Evolutionary conservation across 1,140 invertebrate species (phyloP).

Genomic region (Drosophila malerkotliana): DNA sequence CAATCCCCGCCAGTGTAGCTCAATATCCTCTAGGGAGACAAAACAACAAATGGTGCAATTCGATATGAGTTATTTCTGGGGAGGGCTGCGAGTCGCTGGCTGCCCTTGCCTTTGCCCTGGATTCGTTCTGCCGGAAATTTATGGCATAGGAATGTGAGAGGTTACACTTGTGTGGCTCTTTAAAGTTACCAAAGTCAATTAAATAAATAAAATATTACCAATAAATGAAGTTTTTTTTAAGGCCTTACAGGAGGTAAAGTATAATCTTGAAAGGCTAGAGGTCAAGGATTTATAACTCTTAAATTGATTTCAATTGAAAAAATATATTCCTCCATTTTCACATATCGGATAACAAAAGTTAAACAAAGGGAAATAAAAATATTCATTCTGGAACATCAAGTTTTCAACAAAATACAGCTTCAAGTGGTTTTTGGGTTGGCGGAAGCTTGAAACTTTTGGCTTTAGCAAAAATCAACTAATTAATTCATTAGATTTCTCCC

Average conservation of each 20-base stretch:
- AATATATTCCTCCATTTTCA: not conserved
- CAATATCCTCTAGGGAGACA: conserved; percentile 64
- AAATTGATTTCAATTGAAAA: not conserved
- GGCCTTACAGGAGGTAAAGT: too few relatives aligned
- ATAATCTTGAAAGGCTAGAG: too few relatives aligned
- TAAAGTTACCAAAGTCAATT: conserved; percentile 49
- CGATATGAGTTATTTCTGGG: conserved; percentile 62
- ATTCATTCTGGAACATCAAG: conserved; percentile 28
- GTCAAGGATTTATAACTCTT: too few relatives aligned
- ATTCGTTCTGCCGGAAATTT: conserved; percentile 27
- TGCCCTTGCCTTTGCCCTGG: conserved; percentile 30
- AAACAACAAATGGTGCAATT: conserved; percentile 78
- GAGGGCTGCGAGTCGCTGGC: conserved; percentile 42
- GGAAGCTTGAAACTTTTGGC: conserved; percentile 25
- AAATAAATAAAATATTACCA: conserved; percentile 33
- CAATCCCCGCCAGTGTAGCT: conserved; percentile 49
- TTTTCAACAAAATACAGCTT: conserved; percentile 50
- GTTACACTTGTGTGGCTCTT: conserved; percentile 32
- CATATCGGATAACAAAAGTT: not conserved
- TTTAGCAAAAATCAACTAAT: conserved; percentile 65
- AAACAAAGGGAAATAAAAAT: conserved; percentile 25
- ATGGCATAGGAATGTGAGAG: conserved; percentile 40
- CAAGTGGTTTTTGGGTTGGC: conserved; percentile 29
- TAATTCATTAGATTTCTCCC: conserved; percentile 63
- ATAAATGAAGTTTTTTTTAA: not conserved